Conservation (phyloP, 1,140 invertebrate species). For the Holcopasites calliopsidis region DNA sequence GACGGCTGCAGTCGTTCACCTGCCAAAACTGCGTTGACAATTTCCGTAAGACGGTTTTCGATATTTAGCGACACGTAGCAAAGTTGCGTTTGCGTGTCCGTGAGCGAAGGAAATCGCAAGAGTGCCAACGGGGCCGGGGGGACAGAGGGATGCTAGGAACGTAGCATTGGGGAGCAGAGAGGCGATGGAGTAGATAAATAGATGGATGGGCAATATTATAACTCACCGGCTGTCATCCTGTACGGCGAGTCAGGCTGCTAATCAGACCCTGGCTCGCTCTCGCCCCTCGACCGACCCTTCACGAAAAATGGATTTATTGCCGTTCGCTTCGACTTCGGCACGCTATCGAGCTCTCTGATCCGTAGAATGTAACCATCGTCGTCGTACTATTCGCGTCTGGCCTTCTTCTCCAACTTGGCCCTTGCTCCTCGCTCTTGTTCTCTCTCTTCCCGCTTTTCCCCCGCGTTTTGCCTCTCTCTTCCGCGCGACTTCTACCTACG, state of each 20-base stretch:
- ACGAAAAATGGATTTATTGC: conserved; percentile 81
- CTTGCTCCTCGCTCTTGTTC: conserved; percentile 20
- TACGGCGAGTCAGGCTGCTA: conserved; percentile 79
- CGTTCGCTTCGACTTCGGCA: conserved; percentile 79
- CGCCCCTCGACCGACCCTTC: conserved; percentile 74
- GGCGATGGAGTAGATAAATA: conserved; percentile 78
- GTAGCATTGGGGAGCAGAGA: conserved; percentile 47
- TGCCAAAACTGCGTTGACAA: background rate
- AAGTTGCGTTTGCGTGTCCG: conserved; percentile 21
- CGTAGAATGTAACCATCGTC: conserved; percentile 76
- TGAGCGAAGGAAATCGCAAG: background rate
- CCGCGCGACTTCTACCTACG: background rate
- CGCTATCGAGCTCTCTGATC: conserved; percentile 80
- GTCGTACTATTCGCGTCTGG: conserved; percentile 68
- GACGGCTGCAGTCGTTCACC: background rate
- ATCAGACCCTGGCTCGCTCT: conserved; percentile 77
- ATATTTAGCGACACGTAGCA: conserved; percentile 44
- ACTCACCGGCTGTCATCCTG: conserved; percentile 79
- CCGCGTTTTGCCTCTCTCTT: background rate
- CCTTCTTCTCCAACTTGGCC: conserved; percentile 45
- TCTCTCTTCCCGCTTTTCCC: background rate
- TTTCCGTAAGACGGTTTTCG: conserved; percentile 40
- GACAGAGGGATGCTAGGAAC: conserved; percentile 46
- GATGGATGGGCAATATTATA: conserved; percentile 80
- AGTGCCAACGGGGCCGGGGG: conserved; percentile 2